Percentiles rank a stretch among this genome's conserved stretches.
phyloP scores from a whole-genome alignment of 1,140 invertebrate species.

The Parasteatoda tepidariorum region DNA sequence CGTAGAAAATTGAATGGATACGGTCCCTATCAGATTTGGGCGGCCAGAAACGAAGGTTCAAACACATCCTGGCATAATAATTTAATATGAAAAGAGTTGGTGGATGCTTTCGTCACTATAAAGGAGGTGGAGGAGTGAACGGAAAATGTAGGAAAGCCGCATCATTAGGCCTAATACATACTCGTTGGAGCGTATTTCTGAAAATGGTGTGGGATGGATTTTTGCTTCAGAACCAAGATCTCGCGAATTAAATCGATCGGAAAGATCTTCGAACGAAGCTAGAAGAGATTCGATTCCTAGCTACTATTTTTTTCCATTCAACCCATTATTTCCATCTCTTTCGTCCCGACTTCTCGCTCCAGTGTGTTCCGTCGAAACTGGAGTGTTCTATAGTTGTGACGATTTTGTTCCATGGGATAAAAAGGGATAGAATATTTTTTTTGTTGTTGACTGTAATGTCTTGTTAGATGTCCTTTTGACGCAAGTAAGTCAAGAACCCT shows the following conservation, averaged over 20 bases:
- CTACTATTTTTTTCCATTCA: conserved; percentile 5
- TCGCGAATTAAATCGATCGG: conserved; percentile 45
- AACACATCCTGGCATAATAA: conserved; percentile 28
- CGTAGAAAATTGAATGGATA: neutral
- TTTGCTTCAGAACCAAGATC: conserved; percentile 12
- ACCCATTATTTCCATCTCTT: neutral
- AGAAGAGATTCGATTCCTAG: neutral
- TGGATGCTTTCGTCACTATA: neutral
- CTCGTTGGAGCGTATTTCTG: conserved; percentile 15
- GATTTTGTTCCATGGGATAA: no score
- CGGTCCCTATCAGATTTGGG: neutral
- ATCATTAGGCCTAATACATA: conserved; percentile 53
- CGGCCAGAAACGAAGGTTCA: neutral
- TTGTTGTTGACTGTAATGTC: no score
- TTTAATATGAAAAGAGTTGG: conserved; percentile 11
- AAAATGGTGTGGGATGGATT: conserved; percentile 42
- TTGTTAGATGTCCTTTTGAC: no score
- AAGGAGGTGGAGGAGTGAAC: neutral
- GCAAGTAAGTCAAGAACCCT: no score
- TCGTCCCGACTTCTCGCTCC: no score
- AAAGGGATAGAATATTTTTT: no score
- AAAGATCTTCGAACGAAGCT: conserved; percentile 20
- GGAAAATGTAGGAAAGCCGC: conserved; percentile 29
- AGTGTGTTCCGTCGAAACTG: no score
- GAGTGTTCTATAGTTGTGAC: no score